Evolutionary conservation across 2,888 invertebrate species (phyloP).

Genomic region (Diploptera punctata): DNA sequence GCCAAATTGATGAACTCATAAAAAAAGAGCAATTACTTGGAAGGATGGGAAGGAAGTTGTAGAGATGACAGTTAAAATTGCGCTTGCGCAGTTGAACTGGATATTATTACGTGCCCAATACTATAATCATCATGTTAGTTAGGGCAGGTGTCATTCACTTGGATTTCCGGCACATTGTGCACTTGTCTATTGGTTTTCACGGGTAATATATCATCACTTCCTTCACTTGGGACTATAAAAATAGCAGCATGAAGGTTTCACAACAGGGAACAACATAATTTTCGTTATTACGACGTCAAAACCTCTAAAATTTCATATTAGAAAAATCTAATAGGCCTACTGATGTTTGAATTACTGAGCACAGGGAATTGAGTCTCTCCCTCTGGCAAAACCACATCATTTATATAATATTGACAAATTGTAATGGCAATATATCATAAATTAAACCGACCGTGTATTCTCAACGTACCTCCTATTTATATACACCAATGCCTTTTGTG

Average conservation of each 20-base stretch:
- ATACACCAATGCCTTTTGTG: no score
- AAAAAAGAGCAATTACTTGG: neutral
- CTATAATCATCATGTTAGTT: slow-evolving; percentile 2
- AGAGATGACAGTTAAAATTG: neutral
- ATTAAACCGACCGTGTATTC: no score
- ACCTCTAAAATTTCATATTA: no score
- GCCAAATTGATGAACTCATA: no score
- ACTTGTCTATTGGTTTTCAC: slow-evolving; percentile 11
- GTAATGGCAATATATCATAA: no score
- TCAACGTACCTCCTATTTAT: no score
- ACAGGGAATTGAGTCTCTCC: no score
- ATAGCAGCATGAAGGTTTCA: neutral
- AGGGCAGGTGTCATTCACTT: slow-evolving; percentile 14
- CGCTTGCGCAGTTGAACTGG: neutral
- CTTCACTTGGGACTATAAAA: slow-evolving; percentile 7
- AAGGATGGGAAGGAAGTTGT: neutral
- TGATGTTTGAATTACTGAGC: no score
- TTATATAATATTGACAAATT: no score
- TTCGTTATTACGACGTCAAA: slow-evolving; percentile 11
- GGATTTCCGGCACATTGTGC: slow-evolving; percentile 18
- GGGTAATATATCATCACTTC: slow-evolving; percentile 1
- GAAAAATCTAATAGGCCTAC: no score
- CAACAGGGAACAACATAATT: slow-evolving; percentile 5
- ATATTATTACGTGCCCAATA: neutral
- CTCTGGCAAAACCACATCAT: no score